Conservation (phyloP, 2,888 invertebrate genomes). For the Romanomermis culicivorax region DNA sequence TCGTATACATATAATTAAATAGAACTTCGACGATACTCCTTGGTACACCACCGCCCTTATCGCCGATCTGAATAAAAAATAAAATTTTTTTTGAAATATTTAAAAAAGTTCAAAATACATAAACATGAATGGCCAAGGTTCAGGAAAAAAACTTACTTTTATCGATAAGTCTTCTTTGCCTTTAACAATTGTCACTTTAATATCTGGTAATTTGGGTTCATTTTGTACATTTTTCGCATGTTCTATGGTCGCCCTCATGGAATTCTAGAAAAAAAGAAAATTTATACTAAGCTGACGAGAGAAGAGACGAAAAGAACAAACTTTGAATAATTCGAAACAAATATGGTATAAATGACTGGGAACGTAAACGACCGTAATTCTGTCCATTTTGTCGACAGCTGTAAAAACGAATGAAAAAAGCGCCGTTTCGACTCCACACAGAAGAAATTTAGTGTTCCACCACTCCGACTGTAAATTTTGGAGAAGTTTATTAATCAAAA, state of each 20-base stretch:
- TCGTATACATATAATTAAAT: constrained; percentile 98
- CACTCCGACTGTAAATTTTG: no score
- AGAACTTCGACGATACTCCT: constrained; percentile 50
- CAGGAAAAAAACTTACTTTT: constrained; percentile 45
- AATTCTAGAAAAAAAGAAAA: constrained; percentile 40
- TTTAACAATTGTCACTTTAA: constrained; percentile 58
- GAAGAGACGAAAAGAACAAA: not conserved
- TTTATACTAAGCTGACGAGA: not conserved
- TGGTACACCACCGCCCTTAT: constrained; percentile 85
- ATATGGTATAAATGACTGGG: constrained; percentile 98
- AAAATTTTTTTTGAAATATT: not conserved
- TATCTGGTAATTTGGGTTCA: constrained; percentile 49
- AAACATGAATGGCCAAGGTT: no score
- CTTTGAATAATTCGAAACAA: constrained; percentile 87
- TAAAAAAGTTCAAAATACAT: no score
- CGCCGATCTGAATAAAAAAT: constrained; percentile 49
- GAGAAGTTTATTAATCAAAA: no score
- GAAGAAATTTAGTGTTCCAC: no score
- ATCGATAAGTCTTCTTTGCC: constrained; percentile 86
- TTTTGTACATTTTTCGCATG: constrained; percentile 45
- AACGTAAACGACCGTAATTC: constrained; percentile 73
- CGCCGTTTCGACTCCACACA: not conserved
- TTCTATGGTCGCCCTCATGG: constrained; percentile 94
- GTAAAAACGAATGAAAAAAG: not conserved
- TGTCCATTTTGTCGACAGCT: constrained; percentile 35